Percentiles rank a stretch among this genome's conserved stretches.
Conservation (phyloP, 1,140 invertebrate genomes). For the Hyphantria cunea region DNA sequence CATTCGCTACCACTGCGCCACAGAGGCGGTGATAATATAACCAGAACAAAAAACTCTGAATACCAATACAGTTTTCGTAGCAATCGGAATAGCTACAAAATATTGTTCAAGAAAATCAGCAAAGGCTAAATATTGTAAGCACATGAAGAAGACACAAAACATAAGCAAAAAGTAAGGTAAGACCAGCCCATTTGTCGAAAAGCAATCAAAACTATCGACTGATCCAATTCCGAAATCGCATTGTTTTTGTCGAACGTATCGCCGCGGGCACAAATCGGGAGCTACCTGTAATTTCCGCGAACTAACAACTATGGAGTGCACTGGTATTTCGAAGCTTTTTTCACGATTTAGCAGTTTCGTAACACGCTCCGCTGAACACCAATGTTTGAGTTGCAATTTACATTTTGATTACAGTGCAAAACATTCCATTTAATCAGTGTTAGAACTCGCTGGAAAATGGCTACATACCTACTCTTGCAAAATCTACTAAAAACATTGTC, state of each 20-base stretch:
- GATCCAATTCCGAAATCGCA: constrained; percentile 57
- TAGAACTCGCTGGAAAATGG: constrained; percentile 5
- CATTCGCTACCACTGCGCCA: too few relatives aligned
- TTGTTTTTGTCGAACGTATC: constrained; percentile 49
- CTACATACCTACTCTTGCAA: too few relatives aligned
- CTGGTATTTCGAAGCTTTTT: constrained; percentile 42
- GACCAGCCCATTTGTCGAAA: constrained; percentile 43
- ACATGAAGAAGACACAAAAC: too few relatives aligned
- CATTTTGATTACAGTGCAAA: constrained; percentile 12
- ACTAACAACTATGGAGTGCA: constrained; percentile 58
- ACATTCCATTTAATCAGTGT: constrained; percentile 27
- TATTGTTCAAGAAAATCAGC: too few relatives aligned
- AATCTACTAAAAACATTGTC: too few relatives aligned
- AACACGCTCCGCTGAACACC: constrained; percentile 21
- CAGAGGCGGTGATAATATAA: too few relatives aligned
- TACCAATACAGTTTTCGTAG: too few relatives aligned
- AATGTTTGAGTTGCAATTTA: constrained; percentile 13
- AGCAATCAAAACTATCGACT: constrained; percentile 65
- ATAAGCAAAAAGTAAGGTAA: too few relatives aligned
- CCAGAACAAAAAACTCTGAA: too few relatives aligned
- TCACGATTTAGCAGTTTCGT: constrained; percentile 35
- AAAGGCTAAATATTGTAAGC: too few relatives aligned
- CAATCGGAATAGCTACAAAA: too few relatives aligned
- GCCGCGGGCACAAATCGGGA: constrained; percentile 47
- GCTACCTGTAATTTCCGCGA: constrained; percentile 52